Conservation (phyloP, 2,888 invertebrate genomes). For the Microctonus hyperodae region DNA sequence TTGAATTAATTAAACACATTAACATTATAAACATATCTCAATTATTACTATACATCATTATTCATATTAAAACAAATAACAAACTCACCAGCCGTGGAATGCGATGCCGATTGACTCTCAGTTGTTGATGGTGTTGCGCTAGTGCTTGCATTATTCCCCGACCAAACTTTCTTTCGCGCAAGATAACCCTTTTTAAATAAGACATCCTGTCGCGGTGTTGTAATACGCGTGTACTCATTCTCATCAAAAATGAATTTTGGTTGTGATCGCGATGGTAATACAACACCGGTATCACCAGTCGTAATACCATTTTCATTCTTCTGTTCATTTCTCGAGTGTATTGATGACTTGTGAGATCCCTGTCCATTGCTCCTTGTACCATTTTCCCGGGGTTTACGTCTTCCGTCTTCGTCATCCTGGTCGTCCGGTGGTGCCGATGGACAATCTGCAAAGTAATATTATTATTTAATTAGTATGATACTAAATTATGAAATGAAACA, state of each 20-base stretch:
- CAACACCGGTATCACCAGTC: slow-evolving; percentile 47
- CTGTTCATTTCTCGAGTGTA: slow-evolving; percentile 45
- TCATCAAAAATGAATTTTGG: slow-evolving; percentile 68
- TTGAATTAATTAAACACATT: background rate
- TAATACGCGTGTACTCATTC: slow-evolving; percentile 75
- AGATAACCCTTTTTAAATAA: slow-evolving; percentile 75
- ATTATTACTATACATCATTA: too few species aligned
- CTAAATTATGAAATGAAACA: background rate
- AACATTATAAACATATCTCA: background rate
- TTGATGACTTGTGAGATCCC: slow-evolving; percentile 36
- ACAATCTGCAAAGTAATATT: slow-evolving; percentile 2
- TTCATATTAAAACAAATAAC: too few species aligned
- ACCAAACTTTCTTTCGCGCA: slow-evolving; percentile 65
- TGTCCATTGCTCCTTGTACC: slow-evolving; percentile 44
- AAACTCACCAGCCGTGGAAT: slow-evolving; percentile 60
- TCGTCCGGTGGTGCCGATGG: slow-evolving; percentile 58
- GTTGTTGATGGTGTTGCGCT: slow-evolving; percentile 62
- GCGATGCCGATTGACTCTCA: slow-evolving; percentile 61
- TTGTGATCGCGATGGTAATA: slow-evolving; percentile 54
- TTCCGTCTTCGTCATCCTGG: slow-evolving; percentile 58
- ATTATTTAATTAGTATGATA: background rate
- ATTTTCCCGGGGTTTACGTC: slow-evolving; percentile 51
- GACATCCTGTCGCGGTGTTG: slow-evolving; percentile 74
- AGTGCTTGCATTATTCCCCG: slow-evolving; percentile 53
- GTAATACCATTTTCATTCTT: slow-evolving; percentile 44